A percentile compares a stretch with the other conserved stretches of the same genome.
These are phyloP conservation scores for Porites evermanni DNA, from an alignment of 92 coral and sea anemone species.

Conservation along the genomic window DNA sequence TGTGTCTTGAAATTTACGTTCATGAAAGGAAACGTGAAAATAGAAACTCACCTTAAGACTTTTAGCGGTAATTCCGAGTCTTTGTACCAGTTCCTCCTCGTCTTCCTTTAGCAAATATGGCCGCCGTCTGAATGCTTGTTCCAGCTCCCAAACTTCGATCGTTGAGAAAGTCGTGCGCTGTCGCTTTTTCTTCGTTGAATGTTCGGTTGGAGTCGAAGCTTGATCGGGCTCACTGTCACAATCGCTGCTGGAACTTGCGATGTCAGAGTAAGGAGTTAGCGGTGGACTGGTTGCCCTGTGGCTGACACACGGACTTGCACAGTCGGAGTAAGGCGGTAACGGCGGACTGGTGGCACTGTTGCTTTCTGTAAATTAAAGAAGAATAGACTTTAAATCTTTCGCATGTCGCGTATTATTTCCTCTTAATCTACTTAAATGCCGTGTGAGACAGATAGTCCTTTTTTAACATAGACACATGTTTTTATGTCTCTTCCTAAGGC, in stretches of 20 bases:
- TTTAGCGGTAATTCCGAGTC: slow-evolving; percentile 22
- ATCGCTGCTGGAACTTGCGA: slow-evolving; percentile 8
- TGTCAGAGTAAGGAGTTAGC: slow-evolving; percentile 4
- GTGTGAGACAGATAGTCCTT: too few relatives aligned
- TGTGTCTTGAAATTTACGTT: too few relatives aligned
- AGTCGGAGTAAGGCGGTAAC: neutral
- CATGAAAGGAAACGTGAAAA: too few relatives aligned
- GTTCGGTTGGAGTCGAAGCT: slow-evolving; percentile 3
- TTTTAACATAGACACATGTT: neutral
- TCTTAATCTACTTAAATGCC: too few relatives aligned
- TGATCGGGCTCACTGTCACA: slow-evolving; percentile 31
- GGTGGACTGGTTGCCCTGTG: slow-evolving; percentile 7
- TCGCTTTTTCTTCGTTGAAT: slow-evolving; percentile 5
- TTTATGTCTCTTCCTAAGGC: too few relatives aligned
- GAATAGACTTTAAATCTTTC: too few relatives aligned
- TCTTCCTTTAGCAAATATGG: slow-evolving; percentile 11
- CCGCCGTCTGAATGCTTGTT: slow-evolving; percentile 21
- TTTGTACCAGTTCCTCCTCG: slow-evolving; percentile 13
- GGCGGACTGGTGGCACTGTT: neutral
- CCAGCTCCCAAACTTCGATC: slow-evolving; percentile 30
- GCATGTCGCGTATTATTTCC: too few relatives aligned
- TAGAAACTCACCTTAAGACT: neutral
- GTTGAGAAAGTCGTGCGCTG: slow-evolving; percentile 42
- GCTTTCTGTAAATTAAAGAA: neutral
- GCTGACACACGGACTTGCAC: neutral